Percentiles rank a stretch among this genome's conserved stretches.
Evolutionary conservation across 2,888 invertebrate genomes (phyloP).

Genomic region (Drosophila anomelani): DNA sequence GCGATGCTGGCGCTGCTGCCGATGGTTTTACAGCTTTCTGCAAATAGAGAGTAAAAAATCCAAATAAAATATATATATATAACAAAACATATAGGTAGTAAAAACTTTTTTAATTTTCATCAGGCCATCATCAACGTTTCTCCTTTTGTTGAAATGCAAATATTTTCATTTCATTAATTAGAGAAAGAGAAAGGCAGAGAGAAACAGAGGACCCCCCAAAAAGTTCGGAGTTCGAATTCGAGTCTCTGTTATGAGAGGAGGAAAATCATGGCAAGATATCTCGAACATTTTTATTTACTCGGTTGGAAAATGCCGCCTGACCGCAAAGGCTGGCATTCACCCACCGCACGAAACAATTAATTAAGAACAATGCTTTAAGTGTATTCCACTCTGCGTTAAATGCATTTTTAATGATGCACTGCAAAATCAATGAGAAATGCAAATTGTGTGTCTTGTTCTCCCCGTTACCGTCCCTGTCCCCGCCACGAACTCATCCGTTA

Average conservation of each 20-base stretch:
- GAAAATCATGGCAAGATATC: not conserved
- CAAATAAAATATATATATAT: slow-evolving; percentile 1
- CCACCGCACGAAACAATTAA: slow-evolving; percentile 47
- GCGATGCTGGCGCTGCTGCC: slow-evolving; percentile 72
- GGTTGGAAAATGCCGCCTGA: slow-evolving; percentile 6
- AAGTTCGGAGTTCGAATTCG: not conserved
- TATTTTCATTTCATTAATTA: slow-evolving; percentile 71
- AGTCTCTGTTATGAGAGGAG: slow-evolving; percentile 10
- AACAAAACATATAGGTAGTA: not conserved
- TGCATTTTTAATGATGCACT: slow-evolving; percentile 74
- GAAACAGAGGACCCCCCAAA: not conserved
- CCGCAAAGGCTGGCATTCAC: slow-evolving; percentile 18
- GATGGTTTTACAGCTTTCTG: slow-evolving; percentile 83
- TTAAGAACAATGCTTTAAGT: slow-evolving; percentile 48
- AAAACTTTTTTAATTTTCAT: slow-evolving; percentile 72
- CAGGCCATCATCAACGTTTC: slow-evolving; percentile 41
- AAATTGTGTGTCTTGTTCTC: slow-evolving; percentile 22
- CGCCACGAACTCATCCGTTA: not conserved
- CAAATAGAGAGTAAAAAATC: slow-evolving; percentile 49
- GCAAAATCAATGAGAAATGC: slow-evolving; percentile 59
- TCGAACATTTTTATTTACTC: not conserved
- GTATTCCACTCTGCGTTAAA: slow-evolving; percentile 50
- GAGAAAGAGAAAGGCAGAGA: slow-evolving; percentile 10
- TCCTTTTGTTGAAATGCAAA: slow-evolving; percentile 52
- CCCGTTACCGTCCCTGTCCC: not conserved